A percentile compares a stretch with the other conserved stretches of the same genome.
phyloP scores from a whole-genome alignment of 2,888 invertebrate species.

The Dione vanillae region DNA sequence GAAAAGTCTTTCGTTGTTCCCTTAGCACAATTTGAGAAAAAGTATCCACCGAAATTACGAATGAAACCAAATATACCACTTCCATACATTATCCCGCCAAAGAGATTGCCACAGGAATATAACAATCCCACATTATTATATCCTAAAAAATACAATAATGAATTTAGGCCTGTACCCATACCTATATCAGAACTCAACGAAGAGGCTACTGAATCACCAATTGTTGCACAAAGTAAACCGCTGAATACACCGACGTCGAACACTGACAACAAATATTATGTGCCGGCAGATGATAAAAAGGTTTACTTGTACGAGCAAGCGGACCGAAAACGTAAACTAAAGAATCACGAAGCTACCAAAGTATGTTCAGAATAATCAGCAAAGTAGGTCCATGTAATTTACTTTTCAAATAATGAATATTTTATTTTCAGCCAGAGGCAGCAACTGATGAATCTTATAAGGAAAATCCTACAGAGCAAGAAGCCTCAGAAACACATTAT shows the following conservation, averaged over 20 bases:
- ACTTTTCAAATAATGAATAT: not conserved
- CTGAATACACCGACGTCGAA: slow-evolving; percentile 63
- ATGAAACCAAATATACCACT: slow-evolving; percentile 59
- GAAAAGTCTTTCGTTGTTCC: slow-evolving; percentile 10
- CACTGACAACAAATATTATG: slow-evolving; percentile 59
- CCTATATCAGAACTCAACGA: slow-evolving; percentile 69
- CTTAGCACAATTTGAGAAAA: slow-evolving; percentile 41
- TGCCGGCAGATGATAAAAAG: slow-evolving; percentile 66
- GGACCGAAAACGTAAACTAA: slow-evolving; percentile 78
- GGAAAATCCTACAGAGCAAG: slow-evolving; percentile 64
- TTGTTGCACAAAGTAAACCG: slow-evolving; percentile 72
- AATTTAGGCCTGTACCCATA: slow-evolving; percentile 76
- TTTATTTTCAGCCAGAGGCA: slow-evolving; percentile 37
- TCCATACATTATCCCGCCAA: slow-evolving; percentile 65
- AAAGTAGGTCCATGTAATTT: not conserved
- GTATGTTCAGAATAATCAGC: slow-evolving; percentile 14
- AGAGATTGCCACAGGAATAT: slow-evolving; percentile 52
- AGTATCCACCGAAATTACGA: slow-evolving; percentile 62
- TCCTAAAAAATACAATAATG: slow-evolving; percentile 84
- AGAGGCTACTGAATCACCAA: slow-evolving; percentile 65
- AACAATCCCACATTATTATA: slow-evolving; percentile 81
- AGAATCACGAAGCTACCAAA: slow-evolving; percentile 54
- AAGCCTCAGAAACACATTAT: slow-evolving; percentile 70
- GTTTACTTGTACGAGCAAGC: slow-evolving; percentile 76
- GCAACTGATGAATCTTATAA: slow-evolving; percentile 25